Base-by-base conservation (phyloP, 1,140 invertebrate genomes). In the Calephelis nemesis region DNA sequence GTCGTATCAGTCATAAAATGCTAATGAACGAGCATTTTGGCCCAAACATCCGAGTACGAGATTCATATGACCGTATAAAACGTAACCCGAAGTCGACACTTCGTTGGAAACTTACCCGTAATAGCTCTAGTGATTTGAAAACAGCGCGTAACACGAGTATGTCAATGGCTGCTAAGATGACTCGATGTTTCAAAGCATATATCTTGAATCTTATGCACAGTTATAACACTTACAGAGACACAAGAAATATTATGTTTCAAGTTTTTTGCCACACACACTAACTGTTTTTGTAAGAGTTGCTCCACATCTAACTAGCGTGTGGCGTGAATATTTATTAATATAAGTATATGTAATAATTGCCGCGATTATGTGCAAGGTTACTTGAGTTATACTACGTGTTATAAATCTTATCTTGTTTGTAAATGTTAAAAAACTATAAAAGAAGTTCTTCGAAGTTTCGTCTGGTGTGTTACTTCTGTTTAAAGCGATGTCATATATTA, bases 1-100 rank as follows among this genome's bases (percentile, higher is more conserved):
- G 76, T 84, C 83, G 83, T 90, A 91, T 90, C 84, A 86, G 74
- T 91, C 87, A 89, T 91, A 90, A 91, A 90, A 91, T 90, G 89
- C 83, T 90, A 91, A 91, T 91, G 89, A 89, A 90, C 81, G 84
- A 82, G 76, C 86, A 75, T 84, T 79, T 83, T 77, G 84, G 85
- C 83, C 84, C 86, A 90, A 91, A 90, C 88, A 91, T 90, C 87
- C 87, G 87, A 91, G 87, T 80, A 67, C 76, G 78, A 90, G 88
- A 90, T 91, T 90, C 89, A 80, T 90, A 85, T 91, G 87, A 88
- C 88, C 81, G 76, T 85, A 87, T 89, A 84, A 89, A 88, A 86
- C 81, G 87, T 87, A 89, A 91, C 85, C 78, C 77, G 88, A 91
- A 84, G 87, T 86, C 87, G 78, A 85, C 85, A 87, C 81, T 89